Base-by-base conservation (phyloP, 2,888 invertebrate genomes). In the Flexamia atlantica region DNA sequence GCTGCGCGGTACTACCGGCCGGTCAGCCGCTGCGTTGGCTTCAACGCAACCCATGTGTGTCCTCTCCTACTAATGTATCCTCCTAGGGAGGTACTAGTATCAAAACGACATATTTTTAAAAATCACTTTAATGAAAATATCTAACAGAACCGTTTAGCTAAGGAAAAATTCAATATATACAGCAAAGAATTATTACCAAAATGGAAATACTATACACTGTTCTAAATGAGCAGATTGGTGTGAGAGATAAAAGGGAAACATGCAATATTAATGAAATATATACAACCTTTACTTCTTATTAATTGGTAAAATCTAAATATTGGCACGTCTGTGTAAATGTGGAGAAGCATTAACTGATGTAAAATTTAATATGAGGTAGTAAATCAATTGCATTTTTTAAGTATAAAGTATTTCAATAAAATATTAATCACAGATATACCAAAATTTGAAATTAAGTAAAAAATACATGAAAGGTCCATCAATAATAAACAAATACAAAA, bases 111-210 rank as follows among this genome's bases (percentile, higher is more conserved):
- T 12, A 14, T 53, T 23, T n/a, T 53, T 72, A 25, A 72, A 72
- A 76, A 76, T 76, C 40, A 20, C 23, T 76, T 76, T 76, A 76
- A 76, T 76, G 76, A 76, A 76, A 76, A 76, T 76, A 76, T 23
- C 76, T 76, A 76, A 76, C 76, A 76, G 50, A 30, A 76, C 28
- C 50, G 76, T 40, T 46, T 76, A 76, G 40, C 76, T 76, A 76
- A 28, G 72, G 23, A 72, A 68, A 68, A 23, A 72, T 72, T 2
- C 20, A 20, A 23, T 72, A 72, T 72, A 17, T 40, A 72, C 72
- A 72, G 32, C 42, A 42, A 72, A 20, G 42, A 72, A 72, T 72
- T 40, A 23, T 28, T 72, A 72, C 36, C n/a, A 72, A 72, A 68
- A 64, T 28, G 64, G 12, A 64, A 23, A 57, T 30, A 64, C 12